Evolutionary conservation across 2,113 vertebrate genomes (phyloP), one percentile per base, ranked within the genome.

Genomic region (Aptenodytes patagonicus): DNA sequence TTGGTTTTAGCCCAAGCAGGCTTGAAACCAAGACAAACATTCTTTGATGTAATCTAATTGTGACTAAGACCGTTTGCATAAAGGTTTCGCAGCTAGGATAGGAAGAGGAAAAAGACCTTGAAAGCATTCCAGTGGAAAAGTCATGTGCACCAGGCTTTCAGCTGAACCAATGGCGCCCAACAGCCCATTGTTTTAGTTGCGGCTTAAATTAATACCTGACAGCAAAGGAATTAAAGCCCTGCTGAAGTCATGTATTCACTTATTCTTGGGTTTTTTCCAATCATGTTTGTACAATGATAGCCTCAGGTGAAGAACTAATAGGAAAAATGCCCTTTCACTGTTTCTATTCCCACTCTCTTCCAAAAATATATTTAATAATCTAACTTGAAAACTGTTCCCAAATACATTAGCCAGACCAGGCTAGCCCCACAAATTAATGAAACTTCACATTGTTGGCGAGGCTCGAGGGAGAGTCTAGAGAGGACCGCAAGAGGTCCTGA

Each of bases 1-100:
- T 98, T 98, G 98, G 97, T 97, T 98, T 95, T 85, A 92, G 91
- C 97, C 98, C 98, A 98, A 98, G 94, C 86, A 95, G 98, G 98
- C 98, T 94, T 72, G 80, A 88, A 90, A 98, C 98, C 97, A 98
- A 98, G 97, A 98, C 94, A 98, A 98, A 98, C 95, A 98, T 83
- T 69, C 97, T 98, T 96, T 98, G 98, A 97, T 97, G 98, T 96
- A 58, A 95, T 96, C 95, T 88, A 89, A 81, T 85, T 91, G 82
- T 97, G 97, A 97, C 97, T 98, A 95, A 96, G 97, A 93, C 83
- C 55, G 46, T 94, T 92, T 93, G 87, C 95, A 90, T 89, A 91
- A 91, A 77, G 75, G 77, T 93, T 97, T 97, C 85, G n/a, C 94
- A 85, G 93, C 91, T 58, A 86, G 90, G 69, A 93, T 96, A 93